These are phyloP conservation scores for Strix uralensis DNA, from an alignment of 2,113 vertebrate genomes.

Conservation along the genomic window DNA sequence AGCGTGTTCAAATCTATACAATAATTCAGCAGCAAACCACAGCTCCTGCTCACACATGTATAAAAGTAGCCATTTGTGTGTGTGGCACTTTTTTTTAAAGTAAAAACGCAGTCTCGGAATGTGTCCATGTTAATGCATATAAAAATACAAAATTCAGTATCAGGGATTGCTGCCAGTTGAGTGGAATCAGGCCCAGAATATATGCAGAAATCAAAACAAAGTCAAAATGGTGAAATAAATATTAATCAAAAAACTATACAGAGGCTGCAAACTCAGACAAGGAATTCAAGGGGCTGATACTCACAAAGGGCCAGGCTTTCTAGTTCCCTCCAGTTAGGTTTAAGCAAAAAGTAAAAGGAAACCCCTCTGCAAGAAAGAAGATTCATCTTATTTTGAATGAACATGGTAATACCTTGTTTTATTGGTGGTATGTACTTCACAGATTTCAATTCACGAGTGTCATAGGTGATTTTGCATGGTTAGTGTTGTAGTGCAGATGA, in stretches of 20 bases:
- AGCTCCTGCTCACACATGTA: not conserved
- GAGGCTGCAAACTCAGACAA: not conserved
- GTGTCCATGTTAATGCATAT: not conserved
- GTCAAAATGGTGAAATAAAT: not conserved
- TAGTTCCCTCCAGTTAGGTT: not conserved
- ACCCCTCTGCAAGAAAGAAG: not conserved
- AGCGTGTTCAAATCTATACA: not conserved
- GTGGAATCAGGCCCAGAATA: not conserved
- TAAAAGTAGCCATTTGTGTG: not conserved
- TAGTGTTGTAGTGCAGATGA: not conserved
- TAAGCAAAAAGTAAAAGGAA: not conserved
- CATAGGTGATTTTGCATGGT: not conserved
- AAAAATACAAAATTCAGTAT: not conserved
- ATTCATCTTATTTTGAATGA: not conserved
- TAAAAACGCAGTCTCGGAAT: not conserved
- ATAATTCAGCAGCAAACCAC: conserved; percentile 10
- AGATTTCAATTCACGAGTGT: not conserved
- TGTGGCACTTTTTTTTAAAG: not conserved
- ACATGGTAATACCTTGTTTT: not conserved
- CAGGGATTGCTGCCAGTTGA: not conserved
- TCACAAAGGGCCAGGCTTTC: not conserved
- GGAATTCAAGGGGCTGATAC: not conserved
- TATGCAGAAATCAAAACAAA: not conserved
- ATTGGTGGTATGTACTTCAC: not conserved
- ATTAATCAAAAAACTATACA: not conserved